A percentile compares a stretch with the other conserved stretches of the same genome.
phyloP scores from a whole-genome alignment of 2,113 vertebrate species.

The Porphyrio hochstetteri region DNA sequence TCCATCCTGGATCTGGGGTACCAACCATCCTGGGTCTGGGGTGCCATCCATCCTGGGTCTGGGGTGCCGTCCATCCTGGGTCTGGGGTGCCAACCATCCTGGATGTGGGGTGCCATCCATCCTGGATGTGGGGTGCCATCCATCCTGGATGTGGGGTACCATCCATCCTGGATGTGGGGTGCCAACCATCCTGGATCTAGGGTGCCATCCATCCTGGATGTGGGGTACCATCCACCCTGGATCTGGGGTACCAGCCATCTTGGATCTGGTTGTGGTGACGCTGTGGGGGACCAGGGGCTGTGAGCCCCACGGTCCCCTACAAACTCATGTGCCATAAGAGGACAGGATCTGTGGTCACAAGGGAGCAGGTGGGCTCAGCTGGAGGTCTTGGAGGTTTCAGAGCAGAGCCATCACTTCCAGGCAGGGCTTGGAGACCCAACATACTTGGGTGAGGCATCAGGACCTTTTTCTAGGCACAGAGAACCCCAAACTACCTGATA shows the following conservation, averaged over 20 bases:
- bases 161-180: too few relatives aligned
- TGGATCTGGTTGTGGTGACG: accelerated
- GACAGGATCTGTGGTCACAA: background rate
- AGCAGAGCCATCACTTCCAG: background rate
- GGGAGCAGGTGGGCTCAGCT: background rate
- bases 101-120: too few relatives aligned
- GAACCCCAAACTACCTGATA: background rate
- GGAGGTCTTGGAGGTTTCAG: background rate
- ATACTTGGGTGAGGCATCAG: background rate
- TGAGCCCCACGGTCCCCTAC: too few relatives aligned
- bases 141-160: background rate
- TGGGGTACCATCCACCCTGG: too few relatives aligned
- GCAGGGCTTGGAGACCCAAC: background rate
- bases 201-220: too few relatives aligned
- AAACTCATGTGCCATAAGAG: background rate
- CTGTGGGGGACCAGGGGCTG: too few relatives aligned
- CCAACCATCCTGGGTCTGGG: too few relatives aligned
- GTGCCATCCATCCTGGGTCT: too few relatives aligned
- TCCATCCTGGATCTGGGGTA: background rate
- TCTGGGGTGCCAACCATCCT: too few relatives aligned
- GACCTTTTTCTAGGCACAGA: too few relatives aligned
- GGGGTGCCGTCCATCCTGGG: background rate
- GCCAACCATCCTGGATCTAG: background rate
- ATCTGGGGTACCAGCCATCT: background rate
- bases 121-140: background rate